A percentile compares a stretch with the other conserved stretches of the same genome.
Conservation (phyloP, 1,140 invertebrate genomes). For the Alviniconcha marisindica region DNA sequence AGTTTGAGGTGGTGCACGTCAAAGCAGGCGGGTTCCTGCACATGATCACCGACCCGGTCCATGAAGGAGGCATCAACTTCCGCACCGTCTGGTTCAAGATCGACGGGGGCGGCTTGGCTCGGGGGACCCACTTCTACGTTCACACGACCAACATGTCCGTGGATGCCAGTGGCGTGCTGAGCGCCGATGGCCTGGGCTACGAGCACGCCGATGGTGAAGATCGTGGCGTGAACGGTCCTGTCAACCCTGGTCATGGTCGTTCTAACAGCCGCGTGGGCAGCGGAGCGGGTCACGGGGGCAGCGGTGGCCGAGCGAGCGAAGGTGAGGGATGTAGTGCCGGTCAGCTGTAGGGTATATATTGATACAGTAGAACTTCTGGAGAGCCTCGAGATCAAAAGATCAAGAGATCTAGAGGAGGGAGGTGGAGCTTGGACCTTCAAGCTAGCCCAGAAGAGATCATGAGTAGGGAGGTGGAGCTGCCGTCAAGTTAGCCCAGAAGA, state of each 20-base stretch:
- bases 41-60: constrained; percentile 63
- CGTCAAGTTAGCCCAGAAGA: no score
- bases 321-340: constrained; percentile 43
- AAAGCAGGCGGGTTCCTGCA: constrained; percentile 62
- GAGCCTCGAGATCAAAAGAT: no score
- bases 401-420: no score
- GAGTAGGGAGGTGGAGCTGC: no score
- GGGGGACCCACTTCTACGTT: constrained; percentile 62
- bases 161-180: constrained; percentile 58
- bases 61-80: constrained; percentile 56
- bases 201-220: constrained; percentile 50
- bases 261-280: constrained; percentile 43
- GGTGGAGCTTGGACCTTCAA: no score
- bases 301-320: constrained; percentile 58
- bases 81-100: constrained; percentile 54
- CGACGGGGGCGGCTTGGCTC: constrained; percentile 62
- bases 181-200: constrained; percentile 64
- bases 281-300: constrained; percentile 67
- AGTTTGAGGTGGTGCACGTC: constrained; percentile 62
- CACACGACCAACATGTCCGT: constrained; percentile 62
- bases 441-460: no score
- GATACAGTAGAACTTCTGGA: no score
- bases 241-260: constrained; percentile 62
- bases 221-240: constrained; percentile 56
- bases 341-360: no score